phyloP scores from a whole-genome alignment of 2,113 vertebrate species.

The Neopipo cinnamomea region DNA sequence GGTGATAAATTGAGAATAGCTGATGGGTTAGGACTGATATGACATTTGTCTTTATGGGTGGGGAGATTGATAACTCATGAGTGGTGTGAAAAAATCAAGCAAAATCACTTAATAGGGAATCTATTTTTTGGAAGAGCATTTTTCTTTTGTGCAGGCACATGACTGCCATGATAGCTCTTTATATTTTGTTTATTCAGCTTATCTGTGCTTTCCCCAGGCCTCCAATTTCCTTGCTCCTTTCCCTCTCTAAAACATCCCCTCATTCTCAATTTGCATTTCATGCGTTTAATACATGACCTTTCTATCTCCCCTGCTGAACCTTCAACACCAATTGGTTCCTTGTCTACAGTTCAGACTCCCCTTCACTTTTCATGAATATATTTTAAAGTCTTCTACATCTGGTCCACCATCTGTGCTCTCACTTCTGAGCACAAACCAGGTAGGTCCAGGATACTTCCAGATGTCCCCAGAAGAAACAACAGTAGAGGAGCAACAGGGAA shows the following conservation, averaged over 20 bases:
- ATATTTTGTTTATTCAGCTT: constrained; percentile 55
- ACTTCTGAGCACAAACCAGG: neutral
- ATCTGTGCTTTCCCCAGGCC: neutral
- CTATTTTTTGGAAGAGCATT: constrained; percentile 4
- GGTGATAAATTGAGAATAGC: constrained; percentile 73
- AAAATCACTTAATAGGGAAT: constrained; percentile 40
- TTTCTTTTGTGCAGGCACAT: neutral
- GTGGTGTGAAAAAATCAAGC: constrained; percentile 13
- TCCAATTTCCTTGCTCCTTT: neutral
- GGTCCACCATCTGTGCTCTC: neutral
- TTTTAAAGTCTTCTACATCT: neutral
- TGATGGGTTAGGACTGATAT: constrained; percentile 36
- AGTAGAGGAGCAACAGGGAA: neutral
- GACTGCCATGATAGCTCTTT: constrained; percentile 1
- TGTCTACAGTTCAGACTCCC: neutral
- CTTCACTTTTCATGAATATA: neutral
- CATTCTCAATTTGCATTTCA: neutral
- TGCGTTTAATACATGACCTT: neutral
- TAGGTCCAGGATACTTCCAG: neutral
- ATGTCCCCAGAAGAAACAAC: neutral
- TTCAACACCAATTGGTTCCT: neutral
- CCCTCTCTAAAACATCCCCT: neutral
- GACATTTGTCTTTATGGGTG: constrained; percentile 71
- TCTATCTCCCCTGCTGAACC: neutral
- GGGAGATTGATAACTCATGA: constrained; percentile 67